Percentiles rank a stretch among this genome's conserved stretches.
Conservation (phyloP, 2,888 invertebrate genomes). For the Bombyx huttoni region DNA sequence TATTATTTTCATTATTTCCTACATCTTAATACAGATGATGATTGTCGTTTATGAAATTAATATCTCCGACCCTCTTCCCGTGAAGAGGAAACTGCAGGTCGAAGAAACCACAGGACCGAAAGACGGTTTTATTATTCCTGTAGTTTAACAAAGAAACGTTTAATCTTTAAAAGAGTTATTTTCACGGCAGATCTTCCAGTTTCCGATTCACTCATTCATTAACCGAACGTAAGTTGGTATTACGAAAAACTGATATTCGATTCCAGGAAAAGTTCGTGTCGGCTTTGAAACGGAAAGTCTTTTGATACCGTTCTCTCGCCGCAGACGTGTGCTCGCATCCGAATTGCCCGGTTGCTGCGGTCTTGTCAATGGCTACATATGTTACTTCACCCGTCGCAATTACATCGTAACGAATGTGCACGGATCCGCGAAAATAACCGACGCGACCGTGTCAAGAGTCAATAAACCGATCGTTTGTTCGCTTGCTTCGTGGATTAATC, state of each 20-base stretch:
- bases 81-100: too few species aligned
- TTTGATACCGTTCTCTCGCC: slow-evolving; percentile 1
- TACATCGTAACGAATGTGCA: slow-evolving; percentile 10
- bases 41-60: too few species aligned
- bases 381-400: slow-evolving; percentile 21
- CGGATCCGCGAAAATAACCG: slow-evolving; percentile 5
- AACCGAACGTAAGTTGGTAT: too few species aligned
- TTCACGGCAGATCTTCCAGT: too few species aligned
- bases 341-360: slow-evolving; percentile 18
- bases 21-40: too few species aligned
- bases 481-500: not conserved
- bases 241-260: not conserved
- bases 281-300: not conserved
- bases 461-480: slow-evolving; percentile 1
- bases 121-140: too few species aligned
- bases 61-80: too few species aligned
- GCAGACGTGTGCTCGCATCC: slow-evolving; percentile 17
- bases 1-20: too few species aligned
- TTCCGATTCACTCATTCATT: too few species aligned
- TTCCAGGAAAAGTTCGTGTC: not conserved
- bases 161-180: too few species aligned
- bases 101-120: too few species aligned
- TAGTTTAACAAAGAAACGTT: too few species aligned
- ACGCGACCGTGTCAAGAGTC: slow-evolving; percentile 2
- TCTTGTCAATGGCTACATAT: slow-evolving; percentile 11